A percentile compares a stretch with the other conserved stretches of the same genome.
phyloP scores from a whole-genome alignment of 2,888 invertebrate genomes.

The Drosophila kuntzei region DNA sequence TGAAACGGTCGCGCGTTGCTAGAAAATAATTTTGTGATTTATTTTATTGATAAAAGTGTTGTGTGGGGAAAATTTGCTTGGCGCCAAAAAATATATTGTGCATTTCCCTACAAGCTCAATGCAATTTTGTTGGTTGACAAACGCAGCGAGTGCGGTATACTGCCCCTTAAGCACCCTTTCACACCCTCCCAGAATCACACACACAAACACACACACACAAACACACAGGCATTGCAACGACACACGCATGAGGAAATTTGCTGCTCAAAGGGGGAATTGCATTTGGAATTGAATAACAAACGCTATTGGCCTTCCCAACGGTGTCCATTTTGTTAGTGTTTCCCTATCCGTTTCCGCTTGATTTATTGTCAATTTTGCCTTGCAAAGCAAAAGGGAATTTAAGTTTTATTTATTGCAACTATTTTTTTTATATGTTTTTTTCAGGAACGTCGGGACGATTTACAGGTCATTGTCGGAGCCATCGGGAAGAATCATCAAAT shows the following conservation, averaged over 20 bases:
- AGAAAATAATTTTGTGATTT: slow-evolving; percentile 38
- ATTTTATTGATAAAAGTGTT: slow-evolving; percentile 22
- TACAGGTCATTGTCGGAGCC: slow-evolving; percentile 83
- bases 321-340: slow-evolving; percentile 41
- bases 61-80: slow-evolving; percentile 42
- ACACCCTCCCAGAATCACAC: background rate
- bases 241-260: slow-evolving; percentile 29
- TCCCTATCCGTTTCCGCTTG: slow-evolving; percentile 26
- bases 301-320: slow-evolving; percentile 38
- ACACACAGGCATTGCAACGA: slow-evolving; percentile 7
- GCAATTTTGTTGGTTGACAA: slow-evolving; percentile 83
- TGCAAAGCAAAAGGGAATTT: slow-evolving; percentile 3
- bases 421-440: slow-evolving; percentile 13
- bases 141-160: slow-evolving; percentile 65
- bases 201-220: slow-evolving; percentile 2
- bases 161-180: slow-evolving; percentile 15
- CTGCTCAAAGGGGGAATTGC: slow-evolving; percentile 48
- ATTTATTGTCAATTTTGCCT: slow-evolving; percentile 45
- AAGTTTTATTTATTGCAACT: background rate
- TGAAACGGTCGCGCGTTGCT: slow-evolving; percentile 61
- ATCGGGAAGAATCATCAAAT: slow-evolving; percentile 84
- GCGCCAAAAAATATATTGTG: slow-evolving; percentile 64
- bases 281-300: slow-evolving; percentile 58
- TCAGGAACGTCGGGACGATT: slow-evolving; percentile 84
- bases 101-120: slow-evolving; percentile 51